phyloP scores from a whole-genome alignment of 1,140 invertebrate species.

The Armadillidium nasatum region DNA sequence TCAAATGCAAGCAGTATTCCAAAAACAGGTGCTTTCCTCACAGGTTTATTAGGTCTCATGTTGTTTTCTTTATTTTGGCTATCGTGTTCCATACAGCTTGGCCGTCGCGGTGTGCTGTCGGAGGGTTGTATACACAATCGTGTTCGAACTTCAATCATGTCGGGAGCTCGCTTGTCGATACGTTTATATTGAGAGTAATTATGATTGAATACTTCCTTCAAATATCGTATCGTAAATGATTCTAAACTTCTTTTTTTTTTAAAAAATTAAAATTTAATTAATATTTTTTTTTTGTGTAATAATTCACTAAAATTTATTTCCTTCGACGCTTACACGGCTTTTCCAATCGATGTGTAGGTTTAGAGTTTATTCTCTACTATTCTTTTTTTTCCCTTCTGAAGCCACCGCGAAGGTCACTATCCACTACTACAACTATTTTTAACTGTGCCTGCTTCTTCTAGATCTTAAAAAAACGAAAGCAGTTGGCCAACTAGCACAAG shows the following conservation, averaged over 20 bases:
- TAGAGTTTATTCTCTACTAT: not conserved
- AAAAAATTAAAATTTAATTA: too few species aligned
- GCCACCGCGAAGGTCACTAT: slow-evolving; percentile 2
- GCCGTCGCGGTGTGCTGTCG: not conserved
- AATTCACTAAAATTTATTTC: not conserved
- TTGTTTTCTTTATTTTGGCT: not conserved
- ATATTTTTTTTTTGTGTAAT: not conserved
- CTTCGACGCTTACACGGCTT: not conserved
- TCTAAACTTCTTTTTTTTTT: too few species aligned
- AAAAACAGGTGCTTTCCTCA: slow-evolving; percentile 75
- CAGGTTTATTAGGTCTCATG: not conserved
- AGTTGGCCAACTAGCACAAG: slow-evolving; percentile 30
- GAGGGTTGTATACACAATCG: not conserved
- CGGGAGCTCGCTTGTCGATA: slow-evolving; percentile 19
- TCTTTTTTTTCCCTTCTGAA: slow-evolving; percentile 7
- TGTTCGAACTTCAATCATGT: not conserved
- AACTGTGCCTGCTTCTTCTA: slow-evolving; percentile 18
- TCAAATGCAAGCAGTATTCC: slow-evolving; percentile 90
- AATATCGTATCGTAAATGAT: not conserved
- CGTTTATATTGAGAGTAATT: slow-evolving; percentile 28
- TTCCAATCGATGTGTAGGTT: slow-evolving; percentile 1
- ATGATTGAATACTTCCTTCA: not conserved
- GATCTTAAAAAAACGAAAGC: slow-evolving; percentile 12
- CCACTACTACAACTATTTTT: not conserved
- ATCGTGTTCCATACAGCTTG: slow-evolving; percentile 9